These are phyloP conservation scores for Miniopterus natalensis DNA, from an alignment of 2,113 vertebrate species.

Conservation along the genomic window DNA sequence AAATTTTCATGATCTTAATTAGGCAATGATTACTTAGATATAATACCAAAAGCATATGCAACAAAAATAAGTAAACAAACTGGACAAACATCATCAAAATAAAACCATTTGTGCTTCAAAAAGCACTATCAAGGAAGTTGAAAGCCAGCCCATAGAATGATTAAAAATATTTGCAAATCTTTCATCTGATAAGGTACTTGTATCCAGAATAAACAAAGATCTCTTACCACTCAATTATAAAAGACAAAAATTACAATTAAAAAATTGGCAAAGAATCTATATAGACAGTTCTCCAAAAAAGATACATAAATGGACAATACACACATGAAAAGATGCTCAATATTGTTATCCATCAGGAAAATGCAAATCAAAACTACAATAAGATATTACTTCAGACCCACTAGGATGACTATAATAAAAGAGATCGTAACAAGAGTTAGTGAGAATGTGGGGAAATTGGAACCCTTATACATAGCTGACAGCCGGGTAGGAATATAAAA, in stretches of 20 bases:
- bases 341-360: background rate
- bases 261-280: background rate
- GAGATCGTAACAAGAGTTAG: background rate
- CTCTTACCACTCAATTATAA: background rate
- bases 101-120: background rate
- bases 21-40: constrained; percentile 14
- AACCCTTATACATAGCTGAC: background rate
- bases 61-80: background rate
- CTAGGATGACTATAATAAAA: background rate
- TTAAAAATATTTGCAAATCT: background rate
- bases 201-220: constrained; percentile 13
- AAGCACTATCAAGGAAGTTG: background rate
- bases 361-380: constrained; percentile 1
- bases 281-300: background rate
- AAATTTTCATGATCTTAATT: constrained; percentile 17
- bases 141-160: constrained; percentile 3
- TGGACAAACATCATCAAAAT: background rate
- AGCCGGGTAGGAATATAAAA: background rate
- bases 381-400: background rate
- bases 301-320: background rate
- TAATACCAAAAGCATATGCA: background rate
- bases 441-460: background rate
- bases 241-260: background rate
- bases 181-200: background rate
- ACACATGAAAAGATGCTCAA: background rate